phyloP scores from a whole-genome alignment of 1,140 invertebrate species.

The Magallana ariakensis region DNA sequence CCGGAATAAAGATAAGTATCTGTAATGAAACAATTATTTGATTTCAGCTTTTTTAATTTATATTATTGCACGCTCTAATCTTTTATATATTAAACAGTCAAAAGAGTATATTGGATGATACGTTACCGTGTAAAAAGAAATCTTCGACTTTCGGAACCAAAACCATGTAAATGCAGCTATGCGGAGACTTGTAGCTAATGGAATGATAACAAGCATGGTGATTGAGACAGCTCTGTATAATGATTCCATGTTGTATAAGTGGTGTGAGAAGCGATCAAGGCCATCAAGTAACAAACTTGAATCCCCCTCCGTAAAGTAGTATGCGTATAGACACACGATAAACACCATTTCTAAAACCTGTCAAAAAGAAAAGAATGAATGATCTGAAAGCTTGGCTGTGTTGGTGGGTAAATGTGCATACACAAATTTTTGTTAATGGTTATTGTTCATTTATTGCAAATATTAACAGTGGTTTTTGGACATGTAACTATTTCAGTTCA shows the following conservation, averaged over 20 bases:
- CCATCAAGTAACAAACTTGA: neutral
- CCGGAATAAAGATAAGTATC: neutral
- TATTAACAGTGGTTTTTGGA: no score
- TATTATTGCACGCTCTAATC: no score
- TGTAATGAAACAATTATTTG: neutral
- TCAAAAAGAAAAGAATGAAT: neutral
- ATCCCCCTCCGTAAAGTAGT: conserved; percentile 8
- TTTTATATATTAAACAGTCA: no score
- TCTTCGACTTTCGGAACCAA: neutral
- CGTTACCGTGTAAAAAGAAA: neutral
- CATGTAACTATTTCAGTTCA: no score
- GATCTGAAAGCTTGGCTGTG: no score
- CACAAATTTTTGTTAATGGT: no score
- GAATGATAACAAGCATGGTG: neutral
- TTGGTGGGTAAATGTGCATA: no score
- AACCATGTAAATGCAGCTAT: neutral
- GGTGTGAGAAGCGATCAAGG: neutral
- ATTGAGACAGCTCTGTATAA: neutral
- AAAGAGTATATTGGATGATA: neutral
- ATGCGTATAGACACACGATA: neutral
- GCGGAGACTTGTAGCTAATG: neutral
- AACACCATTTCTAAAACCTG: neutral
- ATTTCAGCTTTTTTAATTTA: neutral
- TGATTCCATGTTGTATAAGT: neutral
- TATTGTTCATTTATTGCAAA: no score